phyloP scores from a whole-genome alignment of 2,888 invertebrate species.

The Cheilosia vernalis region DNA sequence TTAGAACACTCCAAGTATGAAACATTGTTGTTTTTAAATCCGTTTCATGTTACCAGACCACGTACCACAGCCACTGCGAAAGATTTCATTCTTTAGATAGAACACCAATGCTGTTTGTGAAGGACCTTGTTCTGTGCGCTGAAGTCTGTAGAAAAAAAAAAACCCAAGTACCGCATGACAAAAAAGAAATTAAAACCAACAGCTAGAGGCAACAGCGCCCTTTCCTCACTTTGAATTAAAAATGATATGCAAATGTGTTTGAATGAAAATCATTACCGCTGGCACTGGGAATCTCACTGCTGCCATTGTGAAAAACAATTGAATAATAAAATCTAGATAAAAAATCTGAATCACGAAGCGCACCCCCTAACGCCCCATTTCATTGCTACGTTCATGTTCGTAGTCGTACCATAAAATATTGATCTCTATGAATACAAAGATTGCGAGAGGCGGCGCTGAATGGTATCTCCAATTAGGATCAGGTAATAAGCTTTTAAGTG shows the following conservation, averaged over 20 bases:
- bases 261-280: slow-evolving; percentile 21
- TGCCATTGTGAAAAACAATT: slow-evolving; percentile 41
- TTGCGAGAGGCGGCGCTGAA: not conserved
- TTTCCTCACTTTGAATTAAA: slow-evolving; percentile 59
- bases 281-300: not conserved
- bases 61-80: too few relatives aligned
- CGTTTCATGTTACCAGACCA: too few relatives aligned
- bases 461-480: slow-evolving; percentile 53
- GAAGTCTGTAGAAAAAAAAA: too few relatives aligned
- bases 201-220: slow-evolving; percentile 8
- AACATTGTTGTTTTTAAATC: not conserved
- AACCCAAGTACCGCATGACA: too few relatives aligned
- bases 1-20: too few relatives aligned
- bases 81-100: not conserved
- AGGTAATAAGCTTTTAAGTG: slow-evolving; percentile 58
- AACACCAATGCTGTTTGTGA: not conserved
- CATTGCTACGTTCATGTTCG: slow-evolving; percentile 16
- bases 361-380: not conserved
- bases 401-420: slow-evolving; percentile 20
- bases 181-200: too few relatives aligned
- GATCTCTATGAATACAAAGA: slow-evolving; percentile 1
- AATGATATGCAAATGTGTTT: slow-evolving; percentile 65
- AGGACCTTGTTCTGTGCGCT: not conserved
- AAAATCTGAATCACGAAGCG: slow-evolving; percentile 37
- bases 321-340: slow-evolving; percentile 54